Evolutionary conservation across 2,113 vertebrate genomes (phyloP), one percentile per base, ranked within the genome.

Genomic region (Illadopsis cleaveri): DNA sequence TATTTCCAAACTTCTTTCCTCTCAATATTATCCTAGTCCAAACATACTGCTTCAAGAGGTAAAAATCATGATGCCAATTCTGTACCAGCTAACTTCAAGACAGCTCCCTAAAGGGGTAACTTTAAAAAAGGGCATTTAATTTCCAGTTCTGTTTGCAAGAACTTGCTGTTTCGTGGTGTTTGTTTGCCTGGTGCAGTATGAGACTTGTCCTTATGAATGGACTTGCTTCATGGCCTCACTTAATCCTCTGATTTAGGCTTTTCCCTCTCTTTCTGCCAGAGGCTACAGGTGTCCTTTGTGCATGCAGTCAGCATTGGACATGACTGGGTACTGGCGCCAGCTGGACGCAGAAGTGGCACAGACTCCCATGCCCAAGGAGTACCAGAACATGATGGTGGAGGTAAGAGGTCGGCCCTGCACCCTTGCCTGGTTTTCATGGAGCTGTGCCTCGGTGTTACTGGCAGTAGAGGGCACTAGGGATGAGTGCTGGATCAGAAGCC

Each of bases 261-360:
- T n/a, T 35, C 6, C 5, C 7, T 31, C 4, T 56, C 45, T 96
- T 57, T 18, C 60, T 90, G 31, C 24, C 96, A 99, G 99, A 82
- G 98, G 97, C 19, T 99, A 99, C 96, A 98, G 99, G 70, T 99
- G 99, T 92, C 99, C 99, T 5, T 80, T 99, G 57, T 99, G 99
- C 93, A 99, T 99, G 99, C 99, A 98, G 78, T 99, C 99, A 0
- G 99, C 98, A 9, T 94, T 98, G 50, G 96, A 99, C 71, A 99
- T 99, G 99, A 96, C 96, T 11, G 73, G 97, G 24, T 98, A 98
- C 75, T 99, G 99, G 99, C 98, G 98, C 11, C 97, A 98, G 82
- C 98, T 99, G 47, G 99, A 99, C 89, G 96, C 97, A 3, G 99
- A 99, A 76, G 99, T 99, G 4, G 98, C 98, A 0, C 98, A 98